Evolutionary conservation across 2,888 invertebrate genomes (phyloP).

Genomic region (Keiferia lycopersicella): DNA sequence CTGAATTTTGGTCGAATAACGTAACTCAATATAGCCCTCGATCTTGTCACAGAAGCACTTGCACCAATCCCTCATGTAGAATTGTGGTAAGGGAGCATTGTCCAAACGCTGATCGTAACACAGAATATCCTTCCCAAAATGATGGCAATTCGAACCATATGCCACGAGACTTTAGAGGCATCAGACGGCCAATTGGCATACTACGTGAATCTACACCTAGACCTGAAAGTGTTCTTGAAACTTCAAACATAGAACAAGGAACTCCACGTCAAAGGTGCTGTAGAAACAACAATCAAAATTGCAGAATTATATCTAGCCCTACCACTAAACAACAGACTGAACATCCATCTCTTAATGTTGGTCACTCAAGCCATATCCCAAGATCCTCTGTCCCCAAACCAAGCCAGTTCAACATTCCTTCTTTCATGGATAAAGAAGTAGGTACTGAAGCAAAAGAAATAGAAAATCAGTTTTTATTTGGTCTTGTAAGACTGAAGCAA

Average conservation of each 20-base stretch:
- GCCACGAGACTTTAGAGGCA: neutral
- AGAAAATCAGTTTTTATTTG: conserved; percentile 58
- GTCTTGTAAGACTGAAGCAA: conserved; percentile 69
- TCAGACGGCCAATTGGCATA: conserved; percentile 27
- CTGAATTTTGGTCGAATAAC: neutral
- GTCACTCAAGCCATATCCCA: conserved; percentile 68
- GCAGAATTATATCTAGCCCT: neutral
- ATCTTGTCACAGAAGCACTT: neutral
- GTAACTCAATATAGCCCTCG: neutral
- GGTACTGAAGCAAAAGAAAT: conserved; percentile 35
- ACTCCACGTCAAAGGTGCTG: neutral
- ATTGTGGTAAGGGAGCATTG: neutral
- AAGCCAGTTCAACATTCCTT: conserved; percentile 61
- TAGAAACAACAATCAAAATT: neutral
- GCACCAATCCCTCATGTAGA: neutral
- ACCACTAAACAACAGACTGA: conserved; percentile 18
- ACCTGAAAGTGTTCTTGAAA: conserved; percentile 7
- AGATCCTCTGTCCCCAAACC: conserved; percentile 59
- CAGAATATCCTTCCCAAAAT: neutral
- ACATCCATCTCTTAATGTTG: conserved; percentile 51
- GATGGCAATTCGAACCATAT: too few relatives aligned
- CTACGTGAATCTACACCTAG: conserved; percentile 10
- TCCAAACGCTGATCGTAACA: neutral
- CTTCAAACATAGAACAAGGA: neutral
- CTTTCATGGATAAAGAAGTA: conserved; percentile 46